These are phyloP conservation scores for Amniataba percoides DNA, from an alignment of 2,797 vertebrate genomes.

Conservation along the genomic window DNA sequence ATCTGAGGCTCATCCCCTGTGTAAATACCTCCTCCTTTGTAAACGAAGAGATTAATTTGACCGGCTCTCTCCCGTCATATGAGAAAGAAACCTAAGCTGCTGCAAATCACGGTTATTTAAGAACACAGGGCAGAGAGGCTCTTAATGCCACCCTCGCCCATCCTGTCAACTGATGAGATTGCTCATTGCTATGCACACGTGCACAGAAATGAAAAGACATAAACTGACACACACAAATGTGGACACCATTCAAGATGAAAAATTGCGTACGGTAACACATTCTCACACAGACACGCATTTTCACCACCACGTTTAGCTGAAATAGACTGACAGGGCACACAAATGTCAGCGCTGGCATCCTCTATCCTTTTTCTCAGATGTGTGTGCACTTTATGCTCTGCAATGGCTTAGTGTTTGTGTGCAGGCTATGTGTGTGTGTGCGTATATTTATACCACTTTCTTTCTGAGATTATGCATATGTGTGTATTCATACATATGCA, in stretches of 20 bases:
- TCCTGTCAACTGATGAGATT: conserved; percentile 44
- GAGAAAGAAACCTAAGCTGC: conserved; percentile 29
- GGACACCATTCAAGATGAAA: conserved; percentile 20
- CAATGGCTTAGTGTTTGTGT: conserved; percentile 50
- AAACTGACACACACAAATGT: conserved; percentile 24
- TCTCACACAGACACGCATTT: conserved; percentile 30
- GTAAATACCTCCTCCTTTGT: conserved; percentile 40
- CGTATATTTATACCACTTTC: conserved; percentile 56
- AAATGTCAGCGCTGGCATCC: conserved; percentile 50
- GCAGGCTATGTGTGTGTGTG: conserved; percentile 24
- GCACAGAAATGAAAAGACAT: conserved; percentile 17
- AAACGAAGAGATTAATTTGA: conserved; percentile 43
- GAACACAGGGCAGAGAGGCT: conserved; percentile 29
- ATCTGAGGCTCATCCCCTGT: conserved; percentile 36
- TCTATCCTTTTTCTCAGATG: conserved; percentile 46
- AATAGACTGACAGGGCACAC: conserved; percentile 52
- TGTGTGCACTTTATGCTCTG: conserved; percentile 45
- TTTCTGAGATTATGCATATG: conserved; percentile 79
- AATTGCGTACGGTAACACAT: conserved; percentile 20
- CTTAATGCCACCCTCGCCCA: conserved; percentile 39
- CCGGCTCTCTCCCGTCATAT: conserved; percentile 24
- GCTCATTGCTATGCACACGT: conserved; percentile 38
- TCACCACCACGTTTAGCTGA: conserved; percentile 15
- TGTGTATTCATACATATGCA: conserved; percentile 83
- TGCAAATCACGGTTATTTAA: conserved; percentile 57